These are phyloP conservation scores for Melanaphis sacchari DNA, from an alignment of 1,140 invertebrate species.

Conservation along the genomic window DNA sequence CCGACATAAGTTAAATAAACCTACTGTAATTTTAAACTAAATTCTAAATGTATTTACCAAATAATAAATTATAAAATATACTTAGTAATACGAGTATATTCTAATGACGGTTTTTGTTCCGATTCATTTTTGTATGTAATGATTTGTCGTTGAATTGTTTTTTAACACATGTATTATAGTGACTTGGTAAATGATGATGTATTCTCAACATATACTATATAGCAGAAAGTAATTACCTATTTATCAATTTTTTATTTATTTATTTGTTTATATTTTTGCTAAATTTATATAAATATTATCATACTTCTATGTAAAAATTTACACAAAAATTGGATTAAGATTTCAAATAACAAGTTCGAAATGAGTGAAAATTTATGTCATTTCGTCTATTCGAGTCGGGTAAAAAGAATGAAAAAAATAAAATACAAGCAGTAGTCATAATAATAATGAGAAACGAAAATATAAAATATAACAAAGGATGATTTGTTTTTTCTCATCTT, in stretches of 20 bases:
- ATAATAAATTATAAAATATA: not conserved
- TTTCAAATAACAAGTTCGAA: not conserved
- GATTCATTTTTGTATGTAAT: not conserved
- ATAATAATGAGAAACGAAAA: constrained; percentile 9
- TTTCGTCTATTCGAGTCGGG: not conserved
- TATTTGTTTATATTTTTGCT: not conserved
- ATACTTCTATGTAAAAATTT: not conserved
- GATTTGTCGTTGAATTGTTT: not conserved
- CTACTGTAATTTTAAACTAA: not conserved
- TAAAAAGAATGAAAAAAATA: not conserved
- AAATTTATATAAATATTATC: not conserved
- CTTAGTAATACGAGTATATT: too few relatives aligned
- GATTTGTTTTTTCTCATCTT: not conserved
- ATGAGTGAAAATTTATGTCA: not conserved
- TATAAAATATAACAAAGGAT: not conserved
- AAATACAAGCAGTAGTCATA: not conserved
- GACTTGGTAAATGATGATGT: not conserved
- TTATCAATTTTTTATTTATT: not conserved
- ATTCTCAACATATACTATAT: not conserved
- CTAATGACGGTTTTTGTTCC: not conserved
- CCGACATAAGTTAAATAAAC: not conserved
- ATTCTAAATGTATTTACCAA: not conserved
- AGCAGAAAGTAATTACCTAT: not conserved
- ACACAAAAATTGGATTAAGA: not conserved
- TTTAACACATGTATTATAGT: not conserved